These are phyloP conservation scores for Macrophya annulata DNA, from an alignment of 2,888 invertebrate species.

Conservation along the genomic window DNA sequence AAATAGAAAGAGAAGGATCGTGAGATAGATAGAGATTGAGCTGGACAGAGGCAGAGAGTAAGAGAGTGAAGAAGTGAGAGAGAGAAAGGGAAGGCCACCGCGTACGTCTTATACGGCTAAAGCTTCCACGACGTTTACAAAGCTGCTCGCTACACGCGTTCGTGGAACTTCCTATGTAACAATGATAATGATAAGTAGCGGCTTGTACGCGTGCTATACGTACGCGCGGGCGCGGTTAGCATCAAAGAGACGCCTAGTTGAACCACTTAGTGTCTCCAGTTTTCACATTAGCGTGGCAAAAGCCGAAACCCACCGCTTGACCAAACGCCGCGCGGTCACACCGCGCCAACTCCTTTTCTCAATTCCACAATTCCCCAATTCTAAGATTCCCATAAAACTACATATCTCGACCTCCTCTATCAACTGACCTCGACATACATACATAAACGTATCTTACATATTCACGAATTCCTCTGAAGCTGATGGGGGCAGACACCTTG, in stretches of 20 bases:
- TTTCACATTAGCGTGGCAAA: conserved; percentile 79
- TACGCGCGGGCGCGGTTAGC: conserved; percentile 61
- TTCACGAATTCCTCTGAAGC: not conserved
- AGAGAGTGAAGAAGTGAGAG: not conserved
- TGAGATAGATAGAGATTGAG: not conserved
- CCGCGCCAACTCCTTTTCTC: conserved; percentile 37
- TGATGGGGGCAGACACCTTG: not conserved
- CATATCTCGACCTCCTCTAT: not conserved
- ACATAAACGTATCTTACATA: not conserved
- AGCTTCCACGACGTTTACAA: conserved; percentile 40
- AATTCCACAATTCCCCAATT: conserved; percentile 51
- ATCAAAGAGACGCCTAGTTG: conserved; percentile 78
- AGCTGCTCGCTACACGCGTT: conserved; percentile 36
- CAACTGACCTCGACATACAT: conserved; percentile 36
- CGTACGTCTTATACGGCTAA: conserved; percentile 33
- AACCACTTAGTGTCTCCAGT: conserved; percentile 79
- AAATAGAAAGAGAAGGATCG: conserved; percentile 44
- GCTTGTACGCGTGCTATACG: conserved; percentile 42
- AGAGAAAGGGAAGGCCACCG: conserved; percentile 52
- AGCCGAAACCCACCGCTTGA: conserved; percentile 67
- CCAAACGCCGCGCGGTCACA: conserved; percentile 57
- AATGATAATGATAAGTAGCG: conserved; percentile 53
- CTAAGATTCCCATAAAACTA: conserved; percentile 46
- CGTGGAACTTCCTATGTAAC: conserved; percentile 52
- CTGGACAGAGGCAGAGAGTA: no score